phyloP scores from a whole-genome alignment of 1,140 invertebrate genomes.

The Scaptomyza montana region DNA sequence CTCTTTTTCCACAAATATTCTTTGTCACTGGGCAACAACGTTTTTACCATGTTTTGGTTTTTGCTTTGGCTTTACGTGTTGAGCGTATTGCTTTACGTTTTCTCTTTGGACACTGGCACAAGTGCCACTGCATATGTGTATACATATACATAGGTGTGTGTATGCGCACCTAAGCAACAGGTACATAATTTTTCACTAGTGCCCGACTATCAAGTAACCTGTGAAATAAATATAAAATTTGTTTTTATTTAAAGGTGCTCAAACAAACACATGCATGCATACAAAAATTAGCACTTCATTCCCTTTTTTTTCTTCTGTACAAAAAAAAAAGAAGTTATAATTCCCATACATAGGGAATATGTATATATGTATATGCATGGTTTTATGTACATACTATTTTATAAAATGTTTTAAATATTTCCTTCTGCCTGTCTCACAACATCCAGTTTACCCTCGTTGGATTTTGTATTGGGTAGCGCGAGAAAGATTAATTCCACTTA shows the following conservation, averaged over 20 bases:
- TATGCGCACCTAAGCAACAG: slow-evolving; percentile 22
- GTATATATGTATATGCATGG: too few species aligned
- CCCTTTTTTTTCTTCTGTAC: not conserved
- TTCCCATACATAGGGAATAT: too few species aligned
- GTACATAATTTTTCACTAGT: not conserved
- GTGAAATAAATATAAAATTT: not conserved
- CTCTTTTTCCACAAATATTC: not conserved
- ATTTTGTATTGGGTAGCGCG: not conserved
- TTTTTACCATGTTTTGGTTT: slow-evolving; percentile 11
- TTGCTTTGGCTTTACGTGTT: slow-evolving; percentile 13
- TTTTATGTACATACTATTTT: too few species aligned
- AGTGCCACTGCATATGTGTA: slow-evolving; percentile 7
- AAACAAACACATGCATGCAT: too few species aligned
- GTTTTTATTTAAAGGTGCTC: not conserved
- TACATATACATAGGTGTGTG: slow-evolving; percentile 1
- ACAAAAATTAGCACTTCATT: too few species aligned
- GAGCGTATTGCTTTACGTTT: slow-evolving; percentile 42
- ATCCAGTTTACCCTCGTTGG: too few species aligned
- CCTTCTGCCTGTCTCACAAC: too few species aligned
- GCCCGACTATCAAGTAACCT: slow-evolving; percentile 9
- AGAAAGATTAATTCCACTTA: slow-evolving; percentile 10
- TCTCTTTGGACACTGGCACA: slow-evolving; percentile 22
- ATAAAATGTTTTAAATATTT: too few species aligned
- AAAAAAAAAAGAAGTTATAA: not conserved
- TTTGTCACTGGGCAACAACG: not conserved